phyloP scores from a whole-genome alignment of 2,797 vertebrate genomes.

The Odontamblyopus lacepedii region DNA sequence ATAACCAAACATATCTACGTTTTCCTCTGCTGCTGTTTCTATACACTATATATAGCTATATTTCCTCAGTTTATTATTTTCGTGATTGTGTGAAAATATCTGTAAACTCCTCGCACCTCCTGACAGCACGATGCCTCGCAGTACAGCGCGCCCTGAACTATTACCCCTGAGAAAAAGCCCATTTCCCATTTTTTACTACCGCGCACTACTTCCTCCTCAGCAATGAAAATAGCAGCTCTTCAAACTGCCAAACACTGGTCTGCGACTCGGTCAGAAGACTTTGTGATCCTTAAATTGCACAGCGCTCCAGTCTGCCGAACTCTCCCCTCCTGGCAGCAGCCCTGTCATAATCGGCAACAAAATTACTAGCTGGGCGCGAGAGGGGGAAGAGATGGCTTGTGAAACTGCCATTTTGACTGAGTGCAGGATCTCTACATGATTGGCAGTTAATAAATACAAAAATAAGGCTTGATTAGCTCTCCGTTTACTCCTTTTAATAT shows the following conservation, averaged over 20 bases:
- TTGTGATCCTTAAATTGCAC: slow-evolving; percentile 14
- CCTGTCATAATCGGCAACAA: slow-evolving; percentile 19
- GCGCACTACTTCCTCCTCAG: slow-evolving; percentile 6
- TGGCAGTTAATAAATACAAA: slow-evolving; percentile 25
- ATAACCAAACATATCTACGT: no score
- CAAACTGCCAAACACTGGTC: slow-evolving; percentile 1
- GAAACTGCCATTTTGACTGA: slow-evolving; percentile 12
- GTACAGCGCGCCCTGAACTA: not conserved
- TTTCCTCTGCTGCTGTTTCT: not conserved
- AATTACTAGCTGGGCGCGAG: slow-evolving; percentile 14
- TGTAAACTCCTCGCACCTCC: not conserved
- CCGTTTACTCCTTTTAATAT: not conserved
- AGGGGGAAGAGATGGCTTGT: slow-evolving; percentile 16
- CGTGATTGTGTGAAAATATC: not conserved
- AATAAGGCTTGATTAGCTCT: slow-evolving; percentile 10
- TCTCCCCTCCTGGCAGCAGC: slow-evolving; percentile 17
- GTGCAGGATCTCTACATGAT: slow-evolving; percentile 14
- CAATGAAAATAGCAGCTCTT: slow-evolving; percentile 8
- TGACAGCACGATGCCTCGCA: not conserved
- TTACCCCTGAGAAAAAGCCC: slow-evolving; percentile 2
- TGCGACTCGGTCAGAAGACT: slow-evolving; percentile 5
- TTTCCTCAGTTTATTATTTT: not conserved
- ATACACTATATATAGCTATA: no score
- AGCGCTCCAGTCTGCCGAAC: slow-evolving; percentile 13
- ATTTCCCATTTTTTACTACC: not conserved